phyloP scores from a whole-genome alignment of 2,113 vertebrate species.

The Cynocephalus volans region DNA sequence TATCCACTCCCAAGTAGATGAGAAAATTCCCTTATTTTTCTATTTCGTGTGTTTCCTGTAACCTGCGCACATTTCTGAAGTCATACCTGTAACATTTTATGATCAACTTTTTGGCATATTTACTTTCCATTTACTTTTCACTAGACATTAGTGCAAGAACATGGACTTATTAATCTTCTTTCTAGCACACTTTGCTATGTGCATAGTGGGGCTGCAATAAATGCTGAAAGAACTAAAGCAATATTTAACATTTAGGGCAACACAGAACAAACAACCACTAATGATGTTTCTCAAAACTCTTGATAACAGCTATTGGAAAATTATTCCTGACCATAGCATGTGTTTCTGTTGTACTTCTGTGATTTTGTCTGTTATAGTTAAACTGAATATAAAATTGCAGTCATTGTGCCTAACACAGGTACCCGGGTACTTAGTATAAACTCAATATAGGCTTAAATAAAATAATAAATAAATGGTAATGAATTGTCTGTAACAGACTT shows the following conservation, averaged over 20 bases:
- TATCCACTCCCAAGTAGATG: neutral
- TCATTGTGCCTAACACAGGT: neutral
- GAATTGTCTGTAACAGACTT: neutral
- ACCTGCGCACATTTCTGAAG: neutral
- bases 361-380: neutral
- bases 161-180: neutral
- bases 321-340: neutral
- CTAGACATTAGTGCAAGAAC: neutral
- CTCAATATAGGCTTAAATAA: neutral
- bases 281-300: neutral
- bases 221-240: neutral
- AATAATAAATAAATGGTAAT: neutral
- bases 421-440: neutral
- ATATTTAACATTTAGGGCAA: neutral
- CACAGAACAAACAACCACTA: neutral
- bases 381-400: neutral
- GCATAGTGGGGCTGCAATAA: neutral
- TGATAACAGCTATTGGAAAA: neutral
- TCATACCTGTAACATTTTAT: neutral
- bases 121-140: neutral
- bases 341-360: neutral
- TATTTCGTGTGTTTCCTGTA: neutral
- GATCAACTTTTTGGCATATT: neutral
- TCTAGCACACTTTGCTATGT: neutral
- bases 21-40: neutral